Percentiles rank a stretch among this genome's conserved stretches.
Conservation (phyloP, 2,888 invertebrate species). For the Philhelius pedissequus region DNA sequence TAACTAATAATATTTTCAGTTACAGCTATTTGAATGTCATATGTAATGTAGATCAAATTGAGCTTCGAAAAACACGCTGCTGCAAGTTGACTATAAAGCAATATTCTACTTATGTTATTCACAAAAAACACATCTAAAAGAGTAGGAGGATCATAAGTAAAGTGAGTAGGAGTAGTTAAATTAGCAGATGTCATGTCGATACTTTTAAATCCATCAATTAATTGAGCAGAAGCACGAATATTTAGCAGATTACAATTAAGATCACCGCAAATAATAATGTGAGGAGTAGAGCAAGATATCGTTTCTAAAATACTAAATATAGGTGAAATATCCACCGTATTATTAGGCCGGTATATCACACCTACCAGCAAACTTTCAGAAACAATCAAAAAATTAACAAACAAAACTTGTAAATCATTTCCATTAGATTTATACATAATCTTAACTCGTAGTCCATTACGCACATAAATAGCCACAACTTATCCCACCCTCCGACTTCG, state of each 20-base stretch:
- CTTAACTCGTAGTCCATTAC: background rate
- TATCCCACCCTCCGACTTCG: too few relatives aligned
- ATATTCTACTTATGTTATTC: background rate
- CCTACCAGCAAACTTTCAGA: background rate
- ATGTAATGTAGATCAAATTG: too few relatives aligned
- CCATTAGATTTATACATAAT: background rate
- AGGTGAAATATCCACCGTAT: too few relatives aligned
- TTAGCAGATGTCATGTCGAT: background rate
- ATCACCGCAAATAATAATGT: background rate
- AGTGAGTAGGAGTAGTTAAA: background rate
- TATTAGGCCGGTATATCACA: slow-evolving; percentile 1
- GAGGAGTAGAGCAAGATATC: background rate
- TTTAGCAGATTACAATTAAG: too few relatives aligned
- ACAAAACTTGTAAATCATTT: background rate
- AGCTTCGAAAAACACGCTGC: too few relatives aligned
- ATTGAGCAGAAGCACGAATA: too few relatives aligned
- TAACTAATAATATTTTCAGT: too few relatives aligned
- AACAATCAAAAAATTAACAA: background rate
- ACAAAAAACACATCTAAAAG: background rate
- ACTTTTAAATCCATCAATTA: background rate
- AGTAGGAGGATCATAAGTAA: background rate
- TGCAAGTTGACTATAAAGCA: background rate
- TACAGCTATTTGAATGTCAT: too few relatives aligned
- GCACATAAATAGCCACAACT: background rate
- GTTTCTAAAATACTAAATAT: background rate